Percentiles rank a stretch among this genome's conserved stretches.
Evolutionary conservation across 1,140 invertebrate genomes (phyloP).

Genomic region (Aphis gossypii): DNA sequence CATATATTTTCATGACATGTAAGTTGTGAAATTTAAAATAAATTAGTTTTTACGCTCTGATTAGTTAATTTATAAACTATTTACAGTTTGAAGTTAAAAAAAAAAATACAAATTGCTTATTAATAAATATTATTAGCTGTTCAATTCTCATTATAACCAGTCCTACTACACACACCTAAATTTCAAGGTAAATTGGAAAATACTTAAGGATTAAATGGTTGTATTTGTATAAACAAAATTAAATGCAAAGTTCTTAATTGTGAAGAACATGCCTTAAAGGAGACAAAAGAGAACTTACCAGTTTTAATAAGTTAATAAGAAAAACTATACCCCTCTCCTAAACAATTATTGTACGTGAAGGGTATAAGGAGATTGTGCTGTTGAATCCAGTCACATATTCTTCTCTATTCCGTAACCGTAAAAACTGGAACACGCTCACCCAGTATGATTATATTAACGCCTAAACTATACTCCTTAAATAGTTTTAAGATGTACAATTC

Average conservation of each 20-base stretch:
- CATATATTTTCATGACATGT: neutral
- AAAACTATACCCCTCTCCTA: conserved; percentile 4
- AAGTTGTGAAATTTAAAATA: neutral
- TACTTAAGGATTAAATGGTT: neutral
- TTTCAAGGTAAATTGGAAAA: neutral
- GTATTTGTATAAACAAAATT: neutral
- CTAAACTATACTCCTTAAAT: neutral
- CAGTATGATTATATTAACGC: neutral
- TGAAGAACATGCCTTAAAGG: neutral
- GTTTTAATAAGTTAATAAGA: neutral
- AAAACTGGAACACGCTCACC: neutral
- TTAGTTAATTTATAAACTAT: neutral
- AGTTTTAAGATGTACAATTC: neutral
- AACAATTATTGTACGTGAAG: neutral
- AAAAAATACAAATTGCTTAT: neutral
- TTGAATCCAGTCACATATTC: neutral
- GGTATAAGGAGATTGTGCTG: neutral
- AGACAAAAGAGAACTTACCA: neutral
- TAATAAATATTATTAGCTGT: neutral
- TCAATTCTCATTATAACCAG: neutral
- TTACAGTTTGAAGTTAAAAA: too few species aligned
- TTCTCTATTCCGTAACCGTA: neutral
- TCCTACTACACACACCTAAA: neutral
- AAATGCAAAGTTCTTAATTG: neutral
- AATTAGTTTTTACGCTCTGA: neutral